A percentile compares a stretch with the other conserved stretches of the same genome.
These are phyloP conservation scores for Dicaeum eximium DNA, from an alignment of 2,113 vertebrate genomes.

Conservation along the genomic window DNA sequence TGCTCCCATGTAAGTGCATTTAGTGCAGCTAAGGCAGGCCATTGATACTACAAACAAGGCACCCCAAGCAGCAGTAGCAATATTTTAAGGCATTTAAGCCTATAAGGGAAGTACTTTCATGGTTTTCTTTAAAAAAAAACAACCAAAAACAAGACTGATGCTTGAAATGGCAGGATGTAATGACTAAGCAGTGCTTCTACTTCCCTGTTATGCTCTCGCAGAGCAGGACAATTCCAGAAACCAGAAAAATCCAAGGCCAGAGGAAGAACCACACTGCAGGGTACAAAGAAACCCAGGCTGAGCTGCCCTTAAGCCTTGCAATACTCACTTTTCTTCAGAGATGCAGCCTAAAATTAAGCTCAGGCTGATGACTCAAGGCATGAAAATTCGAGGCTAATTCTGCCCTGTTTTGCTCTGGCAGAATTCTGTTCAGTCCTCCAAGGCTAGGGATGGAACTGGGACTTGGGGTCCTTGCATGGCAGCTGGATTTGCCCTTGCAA, in stretches of 20 bases:
- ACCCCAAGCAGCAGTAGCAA: background rate
- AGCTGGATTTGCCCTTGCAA: background rate
- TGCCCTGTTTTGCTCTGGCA: background rate
- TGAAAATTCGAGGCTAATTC: background rate
- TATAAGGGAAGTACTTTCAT: background rate
- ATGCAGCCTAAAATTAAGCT: background rate
- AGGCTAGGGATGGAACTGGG: background rate
- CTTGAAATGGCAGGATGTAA: background rate
- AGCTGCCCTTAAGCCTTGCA: background rate
- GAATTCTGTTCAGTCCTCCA: background rate
- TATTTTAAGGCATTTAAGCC: background rate
- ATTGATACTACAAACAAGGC: background rate
- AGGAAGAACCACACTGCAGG: background rate
- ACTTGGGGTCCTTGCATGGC: background rate
- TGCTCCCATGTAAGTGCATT: constrained; percentile 23
- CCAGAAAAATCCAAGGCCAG: background rate
- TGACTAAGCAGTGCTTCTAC: background rate
- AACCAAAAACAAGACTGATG: background rate
- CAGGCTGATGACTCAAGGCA: background rate
- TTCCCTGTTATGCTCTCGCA: background rate
- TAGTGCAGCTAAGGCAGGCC: background rate
- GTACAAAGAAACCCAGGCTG: background rate
- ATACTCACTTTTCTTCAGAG: background rate
- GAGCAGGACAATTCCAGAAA: background rate
- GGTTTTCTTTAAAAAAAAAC: background rate